Evolutionary conservation across 2,797 vertebrate genomes (phyloP).

Genomic region (Myotis myotis): DNA sequence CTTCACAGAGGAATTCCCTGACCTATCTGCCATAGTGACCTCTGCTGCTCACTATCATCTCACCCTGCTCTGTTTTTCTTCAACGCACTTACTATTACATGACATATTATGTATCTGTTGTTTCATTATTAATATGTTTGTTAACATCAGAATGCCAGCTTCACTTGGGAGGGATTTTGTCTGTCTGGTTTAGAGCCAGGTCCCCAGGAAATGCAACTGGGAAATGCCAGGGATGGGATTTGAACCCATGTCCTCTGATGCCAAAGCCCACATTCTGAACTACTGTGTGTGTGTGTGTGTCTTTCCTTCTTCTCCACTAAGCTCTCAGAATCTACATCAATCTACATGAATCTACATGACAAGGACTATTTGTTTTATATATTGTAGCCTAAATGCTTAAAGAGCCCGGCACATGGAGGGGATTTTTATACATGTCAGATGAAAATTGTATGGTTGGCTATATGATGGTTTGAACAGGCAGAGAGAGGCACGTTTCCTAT

Average conservation of each 20-base stretch:
- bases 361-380: conserved; percentile 24
- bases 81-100: not conserved
- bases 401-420: not conserved
- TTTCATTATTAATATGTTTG: not conserved
- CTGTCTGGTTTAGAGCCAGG: not conserved
- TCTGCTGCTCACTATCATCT: not conserved
- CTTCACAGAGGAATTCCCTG: not conserved
- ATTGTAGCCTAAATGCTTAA: conserved; percentile 20
- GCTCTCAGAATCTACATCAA: not conserved
- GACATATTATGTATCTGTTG: not conserved
- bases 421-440: conserved; percentile 4
- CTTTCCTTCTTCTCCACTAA: not conserved
- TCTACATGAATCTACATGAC: not conserved
- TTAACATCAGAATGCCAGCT: not conserved
- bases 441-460: not conserved
- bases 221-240: not conserved
- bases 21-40: not conserved
- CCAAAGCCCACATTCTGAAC: not conserved
- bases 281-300: not conserved
- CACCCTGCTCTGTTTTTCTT: not conserved
- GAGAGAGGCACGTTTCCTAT: not conserved
- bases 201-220: not conserved
- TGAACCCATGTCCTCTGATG: not conserved
- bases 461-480: not conserved
- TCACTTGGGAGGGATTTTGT: not conserved